A percentile compares a stretch with the other conserved stretches of the same genome.
Conservation (phyloP, 2,113 vertebrate species). For the Myocastor coypus region DNA sequence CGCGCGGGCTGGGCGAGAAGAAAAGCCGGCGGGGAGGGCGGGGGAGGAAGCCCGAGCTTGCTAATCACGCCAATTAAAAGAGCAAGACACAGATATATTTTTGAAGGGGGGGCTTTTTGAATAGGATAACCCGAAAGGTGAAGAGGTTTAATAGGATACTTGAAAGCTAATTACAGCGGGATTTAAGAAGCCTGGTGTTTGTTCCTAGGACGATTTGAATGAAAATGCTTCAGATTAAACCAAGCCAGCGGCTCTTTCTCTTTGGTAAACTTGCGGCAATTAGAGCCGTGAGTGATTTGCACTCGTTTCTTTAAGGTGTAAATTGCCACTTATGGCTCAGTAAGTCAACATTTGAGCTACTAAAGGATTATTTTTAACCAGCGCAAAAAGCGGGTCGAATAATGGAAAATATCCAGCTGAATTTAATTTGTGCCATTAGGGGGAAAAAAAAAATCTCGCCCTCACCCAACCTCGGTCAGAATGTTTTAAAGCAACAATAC, state of each 20-base stretch:
- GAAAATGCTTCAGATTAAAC: constrained; percentile 87
- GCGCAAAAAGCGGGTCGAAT: constrained; percentile 67
- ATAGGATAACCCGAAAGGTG: constrained; percentile 87
- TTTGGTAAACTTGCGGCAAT: constrained; percentile 80
- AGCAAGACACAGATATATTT: constrained; percentile 80
- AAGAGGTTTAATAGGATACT: constrained; percentile 93
- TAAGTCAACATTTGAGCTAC: constrained; percentile 81
- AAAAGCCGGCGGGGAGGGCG: constrained; percentile 62
- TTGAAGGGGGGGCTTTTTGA: constrained; percentile 84
- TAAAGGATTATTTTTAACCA: constrained; percentile 78
- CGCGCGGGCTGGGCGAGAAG: constrained; percentile 65
- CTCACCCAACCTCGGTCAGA: constrained; percentile 53
- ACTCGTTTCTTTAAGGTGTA: constrained; percentile 81
- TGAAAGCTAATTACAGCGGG: constrained; percentile 90
- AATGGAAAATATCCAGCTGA: constrained; percentile 83
- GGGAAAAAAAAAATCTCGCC: not conserved
- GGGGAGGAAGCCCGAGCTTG: constrained; percentile 89
- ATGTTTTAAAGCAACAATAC: constrained; percentile 66
- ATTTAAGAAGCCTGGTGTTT: constrained; percentile 84
- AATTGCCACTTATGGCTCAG: constrained; percentile 84
- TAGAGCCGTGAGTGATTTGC: constrained; percentile 82
- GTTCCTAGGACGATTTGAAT: constrained; percentile 87
- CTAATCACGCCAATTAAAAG: constrained; percentile 93
- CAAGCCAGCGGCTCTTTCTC: constrained; percentile 82
- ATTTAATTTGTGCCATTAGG: constrained; percentile 81